Conservation (phyloP, 2,797 vertebrate species). For the Octomys mimax region DNA sequence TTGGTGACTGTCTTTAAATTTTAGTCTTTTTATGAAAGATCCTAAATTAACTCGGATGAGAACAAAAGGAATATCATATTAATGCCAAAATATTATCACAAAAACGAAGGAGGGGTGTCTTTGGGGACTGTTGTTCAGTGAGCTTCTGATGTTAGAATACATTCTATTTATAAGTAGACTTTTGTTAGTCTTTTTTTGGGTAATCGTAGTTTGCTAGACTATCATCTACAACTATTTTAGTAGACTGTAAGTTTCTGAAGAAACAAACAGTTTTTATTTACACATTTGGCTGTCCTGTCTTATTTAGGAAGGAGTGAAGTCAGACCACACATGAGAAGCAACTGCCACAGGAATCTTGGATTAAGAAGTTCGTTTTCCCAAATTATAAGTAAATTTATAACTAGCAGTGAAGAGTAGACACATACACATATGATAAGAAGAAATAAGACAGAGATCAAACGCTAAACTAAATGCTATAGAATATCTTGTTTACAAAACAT, state of each 20-base stretch:
- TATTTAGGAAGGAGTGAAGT: neutral
- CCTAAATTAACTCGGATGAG: neutral
- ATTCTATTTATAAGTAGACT: neutral
- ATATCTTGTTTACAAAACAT: neutral
- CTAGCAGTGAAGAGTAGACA: neutral
- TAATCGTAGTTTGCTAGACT: neutral
- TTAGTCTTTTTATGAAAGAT: neutral
- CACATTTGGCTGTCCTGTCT: neutral
- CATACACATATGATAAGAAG: neutral
- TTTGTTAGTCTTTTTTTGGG: neutral
- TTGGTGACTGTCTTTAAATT: neutral
- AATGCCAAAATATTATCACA: neutral
- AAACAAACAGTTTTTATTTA: neutral
- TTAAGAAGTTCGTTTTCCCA: neutral
- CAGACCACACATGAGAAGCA: neutral
- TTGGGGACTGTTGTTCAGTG: neutral
- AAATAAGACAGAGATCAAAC: neutral
- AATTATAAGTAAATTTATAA: neutral
- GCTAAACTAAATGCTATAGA: neutral
- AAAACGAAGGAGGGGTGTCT: neutral
- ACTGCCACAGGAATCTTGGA: neutral
- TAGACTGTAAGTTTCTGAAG: neutral
- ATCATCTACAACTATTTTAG: neutral
- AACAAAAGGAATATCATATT: neutral
- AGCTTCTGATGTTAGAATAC: neutral